These are phyloP conservation scores for Belgica antarctica DNA, from an alignment of 2,888 invertebrate genomes.

Conservation along the genomic window DNA sequence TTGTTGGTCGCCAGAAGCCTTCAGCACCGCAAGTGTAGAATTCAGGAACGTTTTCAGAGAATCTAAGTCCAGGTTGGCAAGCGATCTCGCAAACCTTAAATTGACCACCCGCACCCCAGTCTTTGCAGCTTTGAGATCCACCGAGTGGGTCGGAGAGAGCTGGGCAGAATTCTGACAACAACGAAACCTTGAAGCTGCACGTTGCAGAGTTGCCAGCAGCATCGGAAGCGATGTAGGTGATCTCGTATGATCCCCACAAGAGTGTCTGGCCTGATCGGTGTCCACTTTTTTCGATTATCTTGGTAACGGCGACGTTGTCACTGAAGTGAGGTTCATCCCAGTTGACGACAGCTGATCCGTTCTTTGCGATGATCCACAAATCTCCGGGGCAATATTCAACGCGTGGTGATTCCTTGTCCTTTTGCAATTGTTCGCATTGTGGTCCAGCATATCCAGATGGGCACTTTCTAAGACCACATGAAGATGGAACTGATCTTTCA, in stretches of 20 bases:
- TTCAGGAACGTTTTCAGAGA: constrained; percentile 90
- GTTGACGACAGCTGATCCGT: constrained; percentile 82
- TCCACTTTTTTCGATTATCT: constrained; percentile 78
- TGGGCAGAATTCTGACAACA: constrained; percentile 88
- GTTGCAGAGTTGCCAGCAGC: constrained; percentile 87
- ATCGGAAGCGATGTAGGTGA: constrained; percentile 91
- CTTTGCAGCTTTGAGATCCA: constrained; percentile 86
- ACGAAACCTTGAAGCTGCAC: constrained; percentile 87
- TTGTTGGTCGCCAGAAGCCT: constrained; percentile 94
- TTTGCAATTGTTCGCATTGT: constrained; percentile 79
- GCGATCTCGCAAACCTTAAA: constrained; percentile 93
- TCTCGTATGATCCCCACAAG: constrained; percentile 87
- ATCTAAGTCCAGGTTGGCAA: constrained; percentile 80
- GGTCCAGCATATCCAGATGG: constrained; percentile 81
- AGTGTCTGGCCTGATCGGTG: constrained; percentile 84
- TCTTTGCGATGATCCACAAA: constrained; percentile 89
- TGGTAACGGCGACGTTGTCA: constrained; percentile 80
- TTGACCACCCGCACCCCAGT: constrained; percentile 94
- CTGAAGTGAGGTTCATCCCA: constrained; percentile 92
- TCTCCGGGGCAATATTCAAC: constrained; percentile 91
- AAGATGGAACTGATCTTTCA: constrained; percentile 85
- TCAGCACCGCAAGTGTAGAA: constrained; percentile 98
- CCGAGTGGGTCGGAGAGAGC: constrained; percentile 84
- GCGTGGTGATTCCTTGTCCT: constrained; percentile 81
- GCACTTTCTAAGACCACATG: constrained; percentile 86